Evolutionary conservation across 2,113 vertebrate species (phyloP).

Genomic region (Austrofundulus limnaeus): DNA sequence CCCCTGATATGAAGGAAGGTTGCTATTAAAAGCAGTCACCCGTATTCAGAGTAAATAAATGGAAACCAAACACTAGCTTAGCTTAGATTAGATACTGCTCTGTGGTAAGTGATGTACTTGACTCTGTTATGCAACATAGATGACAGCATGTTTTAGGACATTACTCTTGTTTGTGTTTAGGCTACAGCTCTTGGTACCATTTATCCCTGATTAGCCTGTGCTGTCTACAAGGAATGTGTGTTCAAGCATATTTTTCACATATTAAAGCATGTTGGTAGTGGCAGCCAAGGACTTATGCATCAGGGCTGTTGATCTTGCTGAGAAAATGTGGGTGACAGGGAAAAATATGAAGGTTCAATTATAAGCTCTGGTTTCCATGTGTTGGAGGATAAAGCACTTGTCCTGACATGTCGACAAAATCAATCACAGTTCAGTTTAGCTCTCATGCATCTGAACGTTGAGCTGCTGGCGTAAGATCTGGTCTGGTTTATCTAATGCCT

Average conservation of each 20-base stretch:
- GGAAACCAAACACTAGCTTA: conserved; percentile 65
- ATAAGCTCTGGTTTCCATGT: conserved; percentile 27
- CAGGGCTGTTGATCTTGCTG: conserved; percentile 26
- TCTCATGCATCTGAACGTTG: conserved; percentile 11
- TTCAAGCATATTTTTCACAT: conserved; percentile 20
- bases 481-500: conserved; percentile 9
- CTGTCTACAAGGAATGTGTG: conserved; percentile 25
- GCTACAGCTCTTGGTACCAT: conserved; percentile 40
- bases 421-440: conserved; percentile 24
- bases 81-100: conserved; percentile 70
- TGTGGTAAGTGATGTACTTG: conserved; percentile 73
- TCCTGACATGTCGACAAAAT: conserved; percentile 36
- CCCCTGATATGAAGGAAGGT: conserved; percentile 17
- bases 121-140: conserved; percentile 70
- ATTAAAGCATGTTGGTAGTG: conserved; percentile 14
- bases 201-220: conserved; percentile 46
- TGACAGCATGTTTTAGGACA: conserved; percentile 52
- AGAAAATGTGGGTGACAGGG: conserved; percentile 28
- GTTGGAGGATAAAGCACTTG: conserved; percentile 16
- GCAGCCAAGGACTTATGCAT: conserved; percentile 20
- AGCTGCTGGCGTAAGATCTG: conserved; percentile 6
- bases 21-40: conserved; percentile 49
- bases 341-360: conserved; percentile 51
- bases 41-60: conserved; percentile 54
- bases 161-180: conserved; percentile 53